These are phyloP conservation scores for Aplysina aerophoba DNA, from an alignment of 37 sponge, comb jelly and placozoan species.

Conservation along the genomic window DNA sequence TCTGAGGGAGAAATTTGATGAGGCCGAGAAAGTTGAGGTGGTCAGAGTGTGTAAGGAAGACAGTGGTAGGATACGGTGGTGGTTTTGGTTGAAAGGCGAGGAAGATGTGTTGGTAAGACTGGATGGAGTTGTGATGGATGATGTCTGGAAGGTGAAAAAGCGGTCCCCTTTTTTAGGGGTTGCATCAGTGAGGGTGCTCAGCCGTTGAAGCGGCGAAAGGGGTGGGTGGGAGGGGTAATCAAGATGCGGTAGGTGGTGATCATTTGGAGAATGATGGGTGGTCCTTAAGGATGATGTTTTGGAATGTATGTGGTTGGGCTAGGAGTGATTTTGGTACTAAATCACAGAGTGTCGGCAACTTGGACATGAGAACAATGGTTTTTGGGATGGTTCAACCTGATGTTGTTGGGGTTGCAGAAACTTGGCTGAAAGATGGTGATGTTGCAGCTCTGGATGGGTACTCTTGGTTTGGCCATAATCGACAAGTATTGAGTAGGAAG, in stretches of 20 bases:
- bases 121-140: too few relatives aligned
- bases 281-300: neutral
- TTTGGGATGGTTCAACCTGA: neutral
- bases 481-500: neutral
- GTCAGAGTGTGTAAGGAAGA: conserved; percentile 1
- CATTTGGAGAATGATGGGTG: neutral
- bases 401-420: neutral
- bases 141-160: too few relatives aligned
- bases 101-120: too few relatives aligned
- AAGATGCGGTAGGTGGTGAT: neutral
- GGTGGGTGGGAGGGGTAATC: too few relatives aligned
- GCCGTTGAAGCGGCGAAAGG: too few relatives aligned
- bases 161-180: too few relatives aligned
- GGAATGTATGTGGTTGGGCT: conserved; percentile 34
- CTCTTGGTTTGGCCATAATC: conserved; percentile 3
- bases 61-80: neutral
- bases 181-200: too few relatives aligned
- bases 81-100: too few relatives aligned
- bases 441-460: neutral
- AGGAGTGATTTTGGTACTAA: neutral
- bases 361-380: neutral
- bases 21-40: conserved; percentile 14
- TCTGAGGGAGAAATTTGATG: neutral
- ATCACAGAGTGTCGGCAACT: neutral
- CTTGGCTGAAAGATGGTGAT: conserved; percentile 1